Percentiles rank a stretch among this genome's conserved stretches.
Evolutionary conservation across 1,140 invertebrate species (phyloP).

Genomic region (Drosophila yakuba): DNA sequence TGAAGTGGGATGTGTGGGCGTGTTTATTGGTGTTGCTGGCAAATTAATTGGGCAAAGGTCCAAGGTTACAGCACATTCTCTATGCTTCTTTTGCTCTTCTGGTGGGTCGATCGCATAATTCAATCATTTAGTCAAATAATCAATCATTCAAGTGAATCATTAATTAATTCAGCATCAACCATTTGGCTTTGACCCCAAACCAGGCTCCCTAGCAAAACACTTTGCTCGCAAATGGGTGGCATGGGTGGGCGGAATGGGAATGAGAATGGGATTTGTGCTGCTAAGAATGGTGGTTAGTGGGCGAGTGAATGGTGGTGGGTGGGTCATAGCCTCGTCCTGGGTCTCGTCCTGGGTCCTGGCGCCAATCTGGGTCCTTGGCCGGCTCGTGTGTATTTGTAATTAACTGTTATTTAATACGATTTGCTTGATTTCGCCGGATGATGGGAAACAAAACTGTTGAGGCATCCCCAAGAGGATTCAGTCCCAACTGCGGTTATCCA

Average conservation of each 20-base stretch:
- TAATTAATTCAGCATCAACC: slow-evolving; percentile 76
- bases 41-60: slow-evolving; percentile 77
- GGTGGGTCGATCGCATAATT: slow-evolving; percentile 58
- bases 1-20: slow-evolving; percentile 18
- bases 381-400: slow-evolving; percentile 67
- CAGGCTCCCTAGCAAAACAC: slow-evolving; percentile 19
- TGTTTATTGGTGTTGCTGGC: slow-evolving; percentile 35
- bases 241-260: too few relatives aligned
- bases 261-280: background rate
- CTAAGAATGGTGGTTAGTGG: background rate
- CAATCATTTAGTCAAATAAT: slow-evolving; percentile 77
- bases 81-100: slow-evolving; percentile 25
- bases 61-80: slow-evolving; percentile 52
- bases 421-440: slow-evolving; percentile 63
- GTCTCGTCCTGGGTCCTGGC: slow-evolving; percentile 19
- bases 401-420: slow-evolving; percentile 83
- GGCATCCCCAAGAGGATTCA: slow-evolving; percentile 10
- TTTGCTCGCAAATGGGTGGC: slow-evolving; percentile 1
- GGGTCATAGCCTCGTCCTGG: background rate
- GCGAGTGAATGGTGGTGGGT: too few relatives aligned
- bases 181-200: slow-evolving; percentile 71
- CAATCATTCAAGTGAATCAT: slow-evolving; percentile 80
- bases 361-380: slow-evolving; percentile 14
- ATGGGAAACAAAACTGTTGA: slow-evolving; percentile 42
- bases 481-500: slow-evolving; percentile 33